A percentile compares a stretch with the other conserved stretches of the same genome.
phyloP scores from a whole-genome alignment of 2,113 vertebrate genomes.

The Porphyrio hochstetteri region DNA sequence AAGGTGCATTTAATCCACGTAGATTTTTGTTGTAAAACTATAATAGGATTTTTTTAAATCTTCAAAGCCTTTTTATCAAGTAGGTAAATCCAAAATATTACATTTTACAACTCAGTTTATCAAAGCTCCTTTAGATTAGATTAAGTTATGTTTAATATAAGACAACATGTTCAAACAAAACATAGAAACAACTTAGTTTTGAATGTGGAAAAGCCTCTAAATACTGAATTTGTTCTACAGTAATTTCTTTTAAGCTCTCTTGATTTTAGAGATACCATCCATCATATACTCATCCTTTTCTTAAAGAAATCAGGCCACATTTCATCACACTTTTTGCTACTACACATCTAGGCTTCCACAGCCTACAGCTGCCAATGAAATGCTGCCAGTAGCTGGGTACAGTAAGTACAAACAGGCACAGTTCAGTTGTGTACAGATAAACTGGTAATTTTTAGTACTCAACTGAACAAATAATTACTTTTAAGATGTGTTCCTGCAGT shows the following conservation, averaged over 20 bases:
- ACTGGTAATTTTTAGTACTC: not conserved
- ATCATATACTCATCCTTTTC: not conserved
- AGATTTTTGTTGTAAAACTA: not conserved
- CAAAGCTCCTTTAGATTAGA: not conserved
- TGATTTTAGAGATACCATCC: not conserved
- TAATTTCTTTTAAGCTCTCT: not conserved
- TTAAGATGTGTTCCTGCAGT: not conserved
- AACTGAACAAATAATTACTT: not conserved
- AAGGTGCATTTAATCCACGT: not conserved
- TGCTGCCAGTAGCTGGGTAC: not conserved
- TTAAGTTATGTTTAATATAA: not conserved
- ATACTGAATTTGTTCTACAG: not conserved
- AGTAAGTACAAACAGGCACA: not conserved
- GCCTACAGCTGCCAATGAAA: not conserved
- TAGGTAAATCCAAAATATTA: not conserved
- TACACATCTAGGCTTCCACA: not conserved
- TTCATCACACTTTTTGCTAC: not conserved
- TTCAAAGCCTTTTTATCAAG: not conserved
- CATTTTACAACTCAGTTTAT: not conserved
- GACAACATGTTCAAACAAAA: not conserved
- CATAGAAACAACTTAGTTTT: not conserved
- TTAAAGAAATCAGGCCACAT: not conserved
- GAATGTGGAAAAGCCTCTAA: not conserved
- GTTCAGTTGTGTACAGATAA: not conserved
- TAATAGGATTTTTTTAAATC: not conserved